Percentiles rank a stretch among this genome's conserved stretches.
These are phyloP conservation scores for Boloria euphrosyne DNA, from an alignment of 2,888 invertebrate species.

Conservation along the genomic window DNA sequence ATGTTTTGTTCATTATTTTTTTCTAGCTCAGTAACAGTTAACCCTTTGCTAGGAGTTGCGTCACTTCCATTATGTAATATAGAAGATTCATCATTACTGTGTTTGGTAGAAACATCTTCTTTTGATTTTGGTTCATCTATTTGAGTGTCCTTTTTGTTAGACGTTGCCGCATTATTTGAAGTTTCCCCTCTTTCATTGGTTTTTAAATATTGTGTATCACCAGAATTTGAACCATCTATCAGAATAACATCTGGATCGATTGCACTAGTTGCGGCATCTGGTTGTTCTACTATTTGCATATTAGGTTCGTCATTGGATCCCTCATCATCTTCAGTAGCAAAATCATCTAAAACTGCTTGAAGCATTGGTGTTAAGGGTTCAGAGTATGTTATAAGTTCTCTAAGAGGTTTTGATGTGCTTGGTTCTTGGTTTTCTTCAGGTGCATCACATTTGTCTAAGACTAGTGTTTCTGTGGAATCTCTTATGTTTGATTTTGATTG, in stretches of 20 bases:
- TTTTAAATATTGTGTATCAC: constrained; percentile 18
- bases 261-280: constrained; percentile 26
- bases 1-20: constrained; percentile 10
- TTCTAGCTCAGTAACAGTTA: constrained; percentile 22
- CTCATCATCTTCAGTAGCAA: constrained; percentile 59
- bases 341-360: constrained; percentile 64
- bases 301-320: constrained; percentile 51
- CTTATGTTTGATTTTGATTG: constrained; percentile 58
- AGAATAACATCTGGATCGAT: background rate
- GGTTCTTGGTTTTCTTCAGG: constrained; percentile 52
- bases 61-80: constrained; percentile 4
- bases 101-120: background rate
- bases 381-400: constrained; percentile 62
- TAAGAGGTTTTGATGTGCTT: constrained; percentile 49
- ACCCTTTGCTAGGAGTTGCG: constrained; percentile 7
- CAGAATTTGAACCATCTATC: constrained; percentile 40
- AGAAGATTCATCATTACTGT: constrained; percentile 4
- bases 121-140: background rate
- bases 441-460: constrained; percentile 60
- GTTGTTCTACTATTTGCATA: constrained; percentile 55
- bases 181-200: background rate
- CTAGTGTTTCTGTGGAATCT: constrained; percentile 68
- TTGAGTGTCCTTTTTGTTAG: constrained; percentile 4
- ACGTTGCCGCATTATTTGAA: background rate
- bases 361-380: constrained; percentile 65